Evolutionary conservation across 2,797 vertebrate species (phyloP).

Genomic region (Craterocephalus amniculus): DNA sequence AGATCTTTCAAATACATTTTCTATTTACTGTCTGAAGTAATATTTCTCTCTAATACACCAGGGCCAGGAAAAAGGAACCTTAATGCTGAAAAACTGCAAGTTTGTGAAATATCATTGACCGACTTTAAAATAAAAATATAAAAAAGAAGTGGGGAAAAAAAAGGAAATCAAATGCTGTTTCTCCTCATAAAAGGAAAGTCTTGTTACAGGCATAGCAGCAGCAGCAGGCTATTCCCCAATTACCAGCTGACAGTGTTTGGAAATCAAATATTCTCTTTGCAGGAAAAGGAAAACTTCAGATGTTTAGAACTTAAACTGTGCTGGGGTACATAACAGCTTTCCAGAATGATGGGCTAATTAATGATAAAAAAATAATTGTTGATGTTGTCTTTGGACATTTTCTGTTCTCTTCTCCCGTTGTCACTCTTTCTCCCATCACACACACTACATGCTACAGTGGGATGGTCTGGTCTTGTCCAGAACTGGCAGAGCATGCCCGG

Average conservation of each 20-base stretch:
- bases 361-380: constrained; percentile 12
- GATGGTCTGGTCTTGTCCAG: constrained; percentile 15
- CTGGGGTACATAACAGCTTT: constrained; percentile 29
- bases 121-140: neutral
- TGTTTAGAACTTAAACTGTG: constrained; percentile 41
- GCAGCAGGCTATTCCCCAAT: constrained; percentile 34
- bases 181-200: constrained; percentile 30
- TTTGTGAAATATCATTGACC: constrained; percentile 1
- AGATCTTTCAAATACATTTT: constrained; percentile 20
- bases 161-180: constrained; percentile 14
- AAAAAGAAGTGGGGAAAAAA: no score
- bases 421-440: no score
- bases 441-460: neutral
- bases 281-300: constrained; percentile 46
- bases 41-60: constrained; percentile 25
- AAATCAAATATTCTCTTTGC: constrained; percentile 69
- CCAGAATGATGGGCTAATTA: constrained; percentile 30
- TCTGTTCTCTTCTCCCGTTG: no score
- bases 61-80: neutral
- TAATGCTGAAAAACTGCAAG: constrained; percentile 10
- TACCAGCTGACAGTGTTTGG: constrained; percentile 44
- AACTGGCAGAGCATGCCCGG: constrained; percentile 24
- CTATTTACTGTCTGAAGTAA: constrained; percentile 18
- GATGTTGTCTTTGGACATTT: neutral
- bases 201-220: constrained; percentile 38